Conservation (phyloP, 2,888 invertebrate species). For the Tipula helvola region DNA sequence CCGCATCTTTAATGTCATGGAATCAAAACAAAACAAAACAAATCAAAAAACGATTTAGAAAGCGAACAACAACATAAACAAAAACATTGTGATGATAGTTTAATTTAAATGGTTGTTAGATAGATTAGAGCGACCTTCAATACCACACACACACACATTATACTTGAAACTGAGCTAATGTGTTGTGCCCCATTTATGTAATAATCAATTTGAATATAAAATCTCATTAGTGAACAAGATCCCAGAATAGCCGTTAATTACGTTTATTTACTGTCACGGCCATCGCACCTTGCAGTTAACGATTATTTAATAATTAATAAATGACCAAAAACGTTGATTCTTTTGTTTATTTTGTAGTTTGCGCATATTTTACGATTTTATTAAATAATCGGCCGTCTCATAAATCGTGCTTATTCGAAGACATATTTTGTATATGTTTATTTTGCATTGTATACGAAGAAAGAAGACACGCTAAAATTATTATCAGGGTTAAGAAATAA, state of each 20-base stretch:
- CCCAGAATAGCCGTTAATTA: background rate
- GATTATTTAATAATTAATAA: background rate
- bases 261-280: background rate
- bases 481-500: background rate
- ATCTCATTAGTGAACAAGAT: background rate
- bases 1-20: background rate
- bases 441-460: background rate
- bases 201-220: background rate
- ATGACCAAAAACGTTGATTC: background rate
- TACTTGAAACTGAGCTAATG: background rate
- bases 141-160: background rate
- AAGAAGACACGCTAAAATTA: background rate
- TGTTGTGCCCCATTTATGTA: background rate
- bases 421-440: background rate
- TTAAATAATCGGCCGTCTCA: background rate
- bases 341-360: background rate
- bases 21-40: background rate
- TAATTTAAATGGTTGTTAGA: background rate
- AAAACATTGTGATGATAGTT: background rate
- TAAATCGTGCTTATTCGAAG: background rate
- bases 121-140: background rate
- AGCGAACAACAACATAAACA: background rate
- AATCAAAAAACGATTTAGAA: background rate
- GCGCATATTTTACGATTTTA: background rate
- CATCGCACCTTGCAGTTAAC: background rate